phyloP scores from a whole-genome alignment of 1,140 invertebrate genomes.

The Pogonomyrmex californicus region DNA sequence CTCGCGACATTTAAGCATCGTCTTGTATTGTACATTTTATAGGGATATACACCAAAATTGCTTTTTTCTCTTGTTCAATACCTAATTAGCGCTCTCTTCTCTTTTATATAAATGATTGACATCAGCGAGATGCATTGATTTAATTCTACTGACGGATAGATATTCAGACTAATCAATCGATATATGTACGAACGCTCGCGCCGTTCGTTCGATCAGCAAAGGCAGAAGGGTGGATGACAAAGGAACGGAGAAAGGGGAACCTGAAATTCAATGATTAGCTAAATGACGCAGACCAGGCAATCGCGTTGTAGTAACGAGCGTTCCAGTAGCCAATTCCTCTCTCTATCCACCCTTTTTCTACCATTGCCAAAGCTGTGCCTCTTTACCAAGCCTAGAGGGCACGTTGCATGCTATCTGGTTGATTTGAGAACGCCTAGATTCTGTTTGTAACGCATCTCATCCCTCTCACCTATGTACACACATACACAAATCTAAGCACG shows the following conservation, averaged over 20 bases:
- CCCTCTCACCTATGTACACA: slow-evolving; percentile 3
- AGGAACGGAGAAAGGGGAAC: slow-evolving; percentile 28
- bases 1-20: neutral
- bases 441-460: slow-evolving; percentile 62
- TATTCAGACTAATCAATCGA: slow-evolving; percentile 41
- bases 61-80: neutral
- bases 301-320: slow-evolving; percentile 66
- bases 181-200: slow-evolving; percentile 35
- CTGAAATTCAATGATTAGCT: slow-evolving; percentile 71
- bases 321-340: slow-evolving; percentile 45
- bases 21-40: neutral
- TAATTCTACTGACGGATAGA: slow-evolving; percentile 3
- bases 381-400: slow-evolving; percentile 34
- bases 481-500: neutral
- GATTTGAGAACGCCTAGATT: slow-evolving; percentile 71
- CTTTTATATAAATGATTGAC: neutral
- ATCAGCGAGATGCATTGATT: neutral
- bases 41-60: neutral
- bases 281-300: slow-evolving; percentile 61
- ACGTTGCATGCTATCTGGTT: slow-evolving; percentile 53
- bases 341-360: slow-evolving; percentile 22
- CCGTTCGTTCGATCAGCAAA: slow-evolving; percentile 22
- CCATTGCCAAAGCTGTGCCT: slow-evolving; percentile 44
- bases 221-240: slow-evolving; percentile 43
- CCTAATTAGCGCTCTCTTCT: neutral